Conservation (phyloP, 2,888 invertebrate genomes). For the Holacanthella duospinosa region DNA sequence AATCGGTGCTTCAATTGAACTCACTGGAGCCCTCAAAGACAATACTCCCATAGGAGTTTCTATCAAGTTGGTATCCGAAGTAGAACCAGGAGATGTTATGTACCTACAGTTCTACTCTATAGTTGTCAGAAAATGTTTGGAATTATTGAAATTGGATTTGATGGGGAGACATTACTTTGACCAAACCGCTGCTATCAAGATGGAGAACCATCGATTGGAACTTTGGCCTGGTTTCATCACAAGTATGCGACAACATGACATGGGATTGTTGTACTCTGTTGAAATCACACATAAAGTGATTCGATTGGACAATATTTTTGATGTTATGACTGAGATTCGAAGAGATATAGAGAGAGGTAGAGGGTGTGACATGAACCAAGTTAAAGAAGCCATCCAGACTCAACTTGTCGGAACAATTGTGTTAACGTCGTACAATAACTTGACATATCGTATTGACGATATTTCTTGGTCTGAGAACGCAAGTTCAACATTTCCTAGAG, state of each 20-base stretch:
- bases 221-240: conserved; percentile 60
- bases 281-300: conserved; percentile 77
- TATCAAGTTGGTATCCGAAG: conserved; percentile 20
- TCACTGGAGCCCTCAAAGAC: neutral
- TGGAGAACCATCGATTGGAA: conserved; percentile 55
- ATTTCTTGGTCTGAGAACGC: conserved; percentile 11
- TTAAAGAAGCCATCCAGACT: conserved; percentile 37
- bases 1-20: neutral
- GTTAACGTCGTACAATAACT: conserved; percentile 55
- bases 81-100: conserved; percentile 21
- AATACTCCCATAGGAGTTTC: neutral
- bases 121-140: conserved; percentile 25
- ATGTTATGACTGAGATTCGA: conserved; percentile 45
- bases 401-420: conserved; percentile 12
- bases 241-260: conserved; percentile 71
- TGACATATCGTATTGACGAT: conserved; percentile 38
- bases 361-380: neutral
- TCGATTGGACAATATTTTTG: conserved; percentile 60
- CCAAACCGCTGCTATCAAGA: conserved; percentile 41
- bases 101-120: conserved; percentile 33
- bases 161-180: conserved; percentile 31
- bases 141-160: conserved; percentile 22
- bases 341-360: neutral
- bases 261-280: conserved; percentile 59
- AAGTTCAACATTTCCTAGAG: neutral